Conservation (phyloP, 2,888 invertebrate genomes). For the Chymomyza amoena region DNA sequence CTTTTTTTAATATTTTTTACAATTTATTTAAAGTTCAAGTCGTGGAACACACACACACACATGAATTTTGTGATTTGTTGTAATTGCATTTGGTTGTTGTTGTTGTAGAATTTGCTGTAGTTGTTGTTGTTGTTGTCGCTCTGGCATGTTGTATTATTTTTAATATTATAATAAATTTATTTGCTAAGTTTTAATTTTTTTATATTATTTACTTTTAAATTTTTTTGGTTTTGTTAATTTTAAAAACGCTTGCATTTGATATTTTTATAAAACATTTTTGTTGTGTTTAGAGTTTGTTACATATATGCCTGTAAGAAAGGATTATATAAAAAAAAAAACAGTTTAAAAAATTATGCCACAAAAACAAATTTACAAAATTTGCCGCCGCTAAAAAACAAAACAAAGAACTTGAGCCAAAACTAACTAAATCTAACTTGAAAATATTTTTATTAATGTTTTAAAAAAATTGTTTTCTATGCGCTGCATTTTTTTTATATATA, state of each 20-base stretch:
- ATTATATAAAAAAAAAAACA: not conserved
- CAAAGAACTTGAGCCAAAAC: not conserved
- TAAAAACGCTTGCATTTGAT: conserved; percentile 56
- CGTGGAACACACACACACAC: not conserved
- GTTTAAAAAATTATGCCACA: not conserved
- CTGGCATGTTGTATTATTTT: conserved; percentile 29
- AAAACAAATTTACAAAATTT: not conserved
- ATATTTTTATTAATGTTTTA: not conserved
- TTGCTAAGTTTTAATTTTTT: conserved; percentile 6
- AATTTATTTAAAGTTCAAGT: not conserved
- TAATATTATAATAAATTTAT: conserved; percentile 7
- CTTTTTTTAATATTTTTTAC: not conserved
- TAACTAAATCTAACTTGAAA: too few relatives aligned
- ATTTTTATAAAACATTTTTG: conserved; percentile 51
- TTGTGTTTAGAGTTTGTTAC: conserved; percentile 18
- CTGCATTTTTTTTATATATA: not conserved
- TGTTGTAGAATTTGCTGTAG: conserved; percentile 15
- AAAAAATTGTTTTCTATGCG: conserved; percentile 10
- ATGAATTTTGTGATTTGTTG: not conserved
- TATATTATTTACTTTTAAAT: not conserved
- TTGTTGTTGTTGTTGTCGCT: conserved; percentile 9
- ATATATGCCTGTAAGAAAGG: not conserved
- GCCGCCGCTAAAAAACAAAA: conserved; percentile 5
- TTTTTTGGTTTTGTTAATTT: conserved; percentile 27
- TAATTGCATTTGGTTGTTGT: not conserved